Evolutionary conservation across 1,140 invertebrate species (phyloP).

Genomic region (Drosophila kurseongensis): DNA sequence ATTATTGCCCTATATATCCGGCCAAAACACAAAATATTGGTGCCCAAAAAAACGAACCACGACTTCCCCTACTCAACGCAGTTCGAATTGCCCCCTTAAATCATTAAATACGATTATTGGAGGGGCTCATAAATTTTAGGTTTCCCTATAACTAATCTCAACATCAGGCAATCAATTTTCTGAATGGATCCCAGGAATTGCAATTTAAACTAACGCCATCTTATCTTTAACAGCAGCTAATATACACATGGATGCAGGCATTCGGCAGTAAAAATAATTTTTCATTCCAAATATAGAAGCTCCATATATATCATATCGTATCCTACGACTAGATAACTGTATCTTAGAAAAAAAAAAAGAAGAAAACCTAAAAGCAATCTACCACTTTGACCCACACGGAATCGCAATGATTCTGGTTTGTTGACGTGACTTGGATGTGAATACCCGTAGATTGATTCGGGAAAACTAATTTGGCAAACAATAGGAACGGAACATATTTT

Average conservation of each 20-base stretch:
- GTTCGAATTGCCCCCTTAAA: constrained; percentile 15
- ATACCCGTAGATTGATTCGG: constrained; percentile 12
- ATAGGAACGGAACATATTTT: constrained; percentile 10
- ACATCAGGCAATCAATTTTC: constrained; percentile 6
- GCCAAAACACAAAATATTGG: constrained; percentile 2
- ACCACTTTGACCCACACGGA: not conserved
- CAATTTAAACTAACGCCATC: constrained; percentile 11
- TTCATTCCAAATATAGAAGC: constrained; percentile 1
- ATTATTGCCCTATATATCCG: constrained; percentile 14
- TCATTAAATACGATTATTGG: constrained; percentile 16
- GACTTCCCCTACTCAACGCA: not conserved
- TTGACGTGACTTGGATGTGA: constrained; percentile 39
- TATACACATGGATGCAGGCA: constrained; percentile 5
- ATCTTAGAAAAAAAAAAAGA: not conserved
- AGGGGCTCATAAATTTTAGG: constrained; percentile 18
- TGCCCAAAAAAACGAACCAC: not conserved
- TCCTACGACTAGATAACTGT: constrained; percentile 18
- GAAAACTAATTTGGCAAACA: constrained; percentile 26
- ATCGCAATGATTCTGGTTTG: not conserved
- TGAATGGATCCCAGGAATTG: constrained; percentile 28
- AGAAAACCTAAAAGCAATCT: not conserved
- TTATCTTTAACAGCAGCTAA: constrained; percentile 29
- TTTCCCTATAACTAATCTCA: constrained; percentile 19
- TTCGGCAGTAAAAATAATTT: constrained; percentile 12
- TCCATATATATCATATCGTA: constrained; percentile 1